Conservation (phyloP, 2,113 vertebrate species). For the Lichenostomus cassidix region DNA sequence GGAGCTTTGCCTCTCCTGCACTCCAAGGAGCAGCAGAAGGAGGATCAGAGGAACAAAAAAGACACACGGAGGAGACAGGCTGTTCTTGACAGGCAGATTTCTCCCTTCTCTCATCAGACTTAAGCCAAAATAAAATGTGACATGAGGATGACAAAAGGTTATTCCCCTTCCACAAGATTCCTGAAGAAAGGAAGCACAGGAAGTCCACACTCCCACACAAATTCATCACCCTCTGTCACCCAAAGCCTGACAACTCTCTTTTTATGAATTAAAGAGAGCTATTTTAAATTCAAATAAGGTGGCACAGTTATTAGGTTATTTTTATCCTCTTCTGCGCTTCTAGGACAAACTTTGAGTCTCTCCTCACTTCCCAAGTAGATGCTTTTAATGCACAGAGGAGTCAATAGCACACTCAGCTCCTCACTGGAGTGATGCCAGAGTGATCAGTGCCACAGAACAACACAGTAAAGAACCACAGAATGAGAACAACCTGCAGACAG, state of each 20-base stretch:
- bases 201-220: slow-evolving; percentile 1
- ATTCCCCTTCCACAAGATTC: slow-evolving; percentile 19
- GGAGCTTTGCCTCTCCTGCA: background rate
- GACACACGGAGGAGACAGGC: background rate
- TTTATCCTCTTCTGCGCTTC: background rate
- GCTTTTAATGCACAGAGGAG: background rate
- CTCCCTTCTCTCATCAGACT: background rate
- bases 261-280: slow-evolving; percentile 35
- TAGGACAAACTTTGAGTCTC: background rate
- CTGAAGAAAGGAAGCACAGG: background rate
- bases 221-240: slow-evolving; percentile 28
- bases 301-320: slow-evolving; percentile 39
- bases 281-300: slow-evolving; percentile 35
- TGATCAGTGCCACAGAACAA: background rate
- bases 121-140: slow-evolving; percentile 32
- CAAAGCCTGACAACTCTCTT: slow-evolving; percentile 21
- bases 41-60: background rate
- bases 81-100: slow-evolving; percentile 20
- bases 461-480: background rate
- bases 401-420: background rate
- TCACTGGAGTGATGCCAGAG: background rate
- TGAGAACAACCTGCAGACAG: background rate
- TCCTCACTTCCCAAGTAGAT: background rate
- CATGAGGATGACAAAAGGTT: background rate
- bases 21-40: background rate